Base-by-base conservation (phyloP, 2,797 vertebrate species). In the Lemur catta region DNA sequence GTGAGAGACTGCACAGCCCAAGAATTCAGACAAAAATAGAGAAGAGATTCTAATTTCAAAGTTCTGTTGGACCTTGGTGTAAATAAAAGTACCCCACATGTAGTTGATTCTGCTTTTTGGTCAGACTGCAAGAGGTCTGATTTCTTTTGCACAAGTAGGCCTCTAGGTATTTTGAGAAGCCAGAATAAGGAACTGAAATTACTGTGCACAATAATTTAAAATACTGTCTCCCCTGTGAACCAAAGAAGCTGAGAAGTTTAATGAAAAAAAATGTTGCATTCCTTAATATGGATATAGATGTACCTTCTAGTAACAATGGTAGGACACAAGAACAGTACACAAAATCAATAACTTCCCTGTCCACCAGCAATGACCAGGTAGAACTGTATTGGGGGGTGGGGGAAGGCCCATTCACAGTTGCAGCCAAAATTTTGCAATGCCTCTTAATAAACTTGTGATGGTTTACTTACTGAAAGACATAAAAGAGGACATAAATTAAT, bases 141-240 rank as follows among this genome's bases (percentile, higher is more conserved):
- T 84, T 94, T 92, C 46, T 80, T 92, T 94, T 67, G 48, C 0
- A 72, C n/a, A 57, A 57, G 20, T 65, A 59, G 46, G 38, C 33
- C 26, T 80, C n/a, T 61, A 24, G 85, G 57, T 20, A 72, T 61
- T 65, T 30, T 75, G 26, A 81, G 35, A 76, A 90, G 59, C 30
- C 41, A 81, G 50, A 52, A 94, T 28, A 48, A 33, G 35, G 63
- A 82, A 76, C 28, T 65, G 63, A 79, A 94, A 94, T 92, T 92
- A 89, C 17, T 79, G 15, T 33, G 55, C 28, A 89, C 41, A 59
- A 72, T 79, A 65, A 91, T 79, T 84, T 84, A 59, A 94, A 94
- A 79, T 74, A 63, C 46, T 41, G 18, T 84, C 52, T 84, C 84
- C 55, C 35, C 61, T 59, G 30, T 78, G 88, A 91, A 87, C 59